Evolutionary conservation across 2,888 invertebrate species (phyloP).

Genomic region (Malthinus seriepunctatus): DNA sequence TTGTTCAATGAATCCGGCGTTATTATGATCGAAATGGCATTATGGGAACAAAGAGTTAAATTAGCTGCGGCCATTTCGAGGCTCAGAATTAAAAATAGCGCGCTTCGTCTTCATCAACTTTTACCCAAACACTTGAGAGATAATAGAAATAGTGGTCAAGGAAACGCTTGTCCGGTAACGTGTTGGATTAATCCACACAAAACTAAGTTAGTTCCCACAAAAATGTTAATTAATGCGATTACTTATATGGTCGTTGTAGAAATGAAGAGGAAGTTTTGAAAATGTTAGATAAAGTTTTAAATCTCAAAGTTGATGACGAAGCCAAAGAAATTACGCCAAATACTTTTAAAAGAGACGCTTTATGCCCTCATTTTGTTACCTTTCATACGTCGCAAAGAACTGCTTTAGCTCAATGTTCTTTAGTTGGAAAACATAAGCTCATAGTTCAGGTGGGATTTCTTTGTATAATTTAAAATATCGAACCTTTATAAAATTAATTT

Average conservation of each 20-base stretch:
- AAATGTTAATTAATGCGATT: background rate
- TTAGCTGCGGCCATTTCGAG: constrained; percentile 78
- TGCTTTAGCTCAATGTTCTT: constrained; percentile 59
- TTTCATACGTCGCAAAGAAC: constrained; percentile 61
- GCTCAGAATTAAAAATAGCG: constrained; percentile 74
- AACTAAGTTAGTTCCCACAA: constrained; percentile 58
- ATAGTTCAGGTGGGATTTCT: constrained; percentile 59
- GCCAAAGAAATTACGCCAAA: constrained; percentile 35
- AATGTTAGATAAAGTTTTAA: constrained; percentile 41
- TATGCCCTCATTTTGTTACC: constrained; percentile 59
- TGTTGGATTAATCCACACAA: constrained; percentile 83
- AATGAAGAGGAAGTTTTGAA: constrained; percentile 37
- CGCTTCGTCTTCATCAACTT: constrained; percentile 68
- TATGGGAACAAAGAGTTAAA: constrained; percentile 69
- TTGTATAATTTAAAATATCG: background rate
- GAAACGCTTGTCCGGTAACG: constrained; percentile 61
- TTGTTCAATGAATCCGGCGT: constrained; percentile 46
- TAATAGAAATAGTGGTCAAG: constrained; percentile 64
- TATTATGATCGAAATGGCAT: constrained; percentile 62
- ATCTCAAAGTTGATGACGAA: constrained; percentile 39
- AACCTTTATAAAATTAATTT: constrained; percentile 2
- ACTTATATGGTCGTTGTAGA: constrained; percentile 23
- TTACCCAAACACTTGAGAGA: constrained; percentile 74
- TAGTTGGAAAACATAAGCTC: constrained; percentile 60
- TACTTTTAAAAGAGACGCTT: constrained; percentile 50